Conservation (phyloP, 2,888 invertebrate species). For the Beris chalybata region DNA sequence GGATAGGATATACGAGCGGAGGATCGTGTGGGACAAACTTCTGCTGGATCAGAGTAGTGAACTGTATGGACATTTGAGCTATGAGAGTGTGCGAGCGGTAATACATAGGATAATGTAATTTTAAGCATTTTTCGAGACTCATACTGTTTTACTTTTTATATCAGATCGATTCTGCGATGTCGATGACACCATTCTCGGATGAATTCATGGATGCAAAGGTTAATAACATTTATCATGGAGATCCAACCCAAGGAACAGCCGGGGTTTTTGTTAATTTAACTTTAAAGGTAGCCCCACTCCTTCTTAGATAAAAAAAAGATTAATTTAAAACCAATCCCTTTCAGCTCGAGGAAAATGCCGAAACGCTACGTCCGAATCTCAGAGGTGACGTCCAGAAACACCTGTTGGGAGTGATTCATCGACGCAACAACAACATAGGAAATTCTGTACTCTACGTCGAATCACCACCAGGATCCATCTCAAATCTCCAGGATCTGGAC, state of each 20-base stretch:
- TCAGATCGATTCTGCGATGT: slow-evolving; percentile 88
- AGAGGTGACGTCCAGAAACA: slow-evolving; percentile 81
- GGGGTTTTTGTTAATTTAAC: slow-evolving; percentile 87
- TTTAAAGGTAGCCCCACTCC: slow-evolving; percentile 59
- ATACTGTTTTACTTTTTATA: slow-evolving; percentile 37
- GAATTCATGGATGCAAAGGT: slow-evolving; percentile 81
- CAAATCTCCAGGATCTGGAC: slow-evolving; percentile 77
- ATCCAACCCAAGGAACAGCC: slow-evolving; percentile 66
- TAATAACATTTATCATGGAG: slow-evolving; percentile 76
- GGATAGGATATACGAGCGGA: slow-evolving; percentile 78
- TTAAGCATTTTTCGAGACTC: too few species aligned
- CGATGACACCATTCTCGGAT: slow-evolving; percentile 88
- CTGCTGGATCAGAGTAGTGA: slow-evolving; percentile 77
- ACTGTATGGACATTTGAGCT: slow-evolving; percentile 78
- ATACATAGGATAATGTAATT: slow-evolving; percentile 58
- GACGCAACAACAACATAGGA: slow-evolving; percentile 85
- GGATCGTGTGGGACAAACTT: slow-evolving; percentile 76
- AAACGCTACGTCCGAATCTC: slow-evolving; percentile 69
- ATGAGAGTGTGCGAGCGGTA: slow-evolving; percentile 81
- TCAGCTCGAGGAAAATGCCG: slow-evolving; percentile 70
- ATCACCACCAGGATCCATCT: slow-evolving; percentile 76
- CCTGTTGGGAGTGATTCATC: slow-evolving; percentile 77
- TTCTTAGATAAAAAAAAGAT: slow-evolving; percentile 4
- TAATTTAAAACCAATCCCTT: background rate
- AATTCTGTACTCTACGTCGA: slow-evolving; percentile 84